Evolutionary conservation across 2,797 vertebrate genomes (phyloP).

Genomic region (Psittacula derbiana): DNA sequence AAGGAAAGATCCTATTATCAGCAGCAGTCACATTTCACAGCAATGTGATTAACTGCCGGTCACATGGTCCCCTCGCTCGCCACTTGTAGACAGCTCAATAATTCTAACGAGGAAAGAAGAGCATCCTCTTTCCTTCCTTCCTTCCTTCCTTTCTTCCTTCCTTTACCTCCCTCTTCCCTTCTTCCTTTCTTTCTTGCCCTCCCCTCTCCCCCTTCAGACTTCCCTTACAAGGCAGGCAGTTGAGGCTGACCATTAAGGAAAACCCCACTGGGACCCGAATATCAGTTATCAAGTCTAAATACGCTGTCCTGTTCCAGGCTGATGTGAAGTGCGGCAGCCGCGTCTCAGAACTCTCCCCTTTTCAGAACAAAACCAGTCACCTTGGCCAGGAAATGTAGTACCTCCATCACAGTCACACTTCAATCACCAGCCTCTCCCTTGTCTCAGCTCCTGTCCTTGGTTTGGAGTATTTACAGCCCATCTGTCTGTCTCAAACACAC

Average conservation of each 20-base stretch:
- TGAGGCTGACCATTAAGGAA: conserved; percentile 56
- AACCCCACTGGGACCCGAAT: conserved; percentile 35
- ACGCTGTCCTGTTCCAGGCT: conserved; percentile 18
- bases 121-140: neutral
- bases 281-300: conserved; percentile 70
- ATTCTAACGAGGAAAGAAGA: conserved; percentile 64
- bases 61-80: conserved; percentile 41
- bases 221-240: conserved; percentile 34
- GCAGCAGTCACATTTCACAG: conserved; percentile 69
- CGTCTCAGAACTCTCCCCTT: conserved; percentile 43
- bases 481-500: conserved; percentile 78
- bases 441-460: conserved; percentile 78
- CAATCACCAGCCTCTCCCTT: conserved; percentile 80
- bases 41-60: conserved; percentile 67
- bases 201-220: neutral
- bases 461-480: conserved; percentile 81
- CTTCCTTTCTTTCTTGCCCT: neutral
- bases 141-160: neutral
- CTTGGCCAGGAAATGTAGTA: conserved; percentile 73
- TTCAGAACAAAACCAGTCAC: conserved; percentile 73
- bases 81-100: conserved; percentile 71
- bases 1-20: conserved; percentile 66
- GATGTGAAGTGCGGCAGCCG: conserved; percentile 35
- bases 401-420: conserved; percentile 80
- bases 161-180: neutral